Evolutionary conservation across 2,888 invertebrate genomes (phyloP), one percentile per base, ranked within the genome.

Genomic region (Pegoplata infirma): DNA sequence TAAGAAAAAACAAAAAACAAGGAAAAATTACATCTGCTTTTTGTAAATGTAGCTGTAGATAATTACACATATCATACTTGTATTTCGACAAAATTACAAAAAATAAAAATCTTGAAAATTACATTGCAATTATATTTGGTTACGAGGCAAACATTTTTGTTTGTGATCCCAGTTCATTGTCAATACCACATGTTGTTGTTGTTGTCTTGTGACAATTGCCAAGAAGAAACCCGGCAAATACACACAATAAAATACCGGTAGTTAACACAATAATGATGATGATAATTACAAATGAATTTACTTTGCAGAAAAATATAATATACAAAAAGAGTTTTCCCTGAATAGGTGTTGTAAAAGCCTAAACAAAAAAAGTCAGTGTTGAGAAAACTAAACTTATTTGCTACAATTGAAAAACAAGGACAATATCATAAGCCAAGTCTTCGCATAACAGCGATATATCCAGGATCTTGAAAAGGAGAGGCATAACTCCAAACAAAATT

Each of bases 111-210:
- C 67, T 77, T 63, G 56, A 12, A 12, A 6, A 32, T 32, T 32
- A 32, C 32, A 10, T 32, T 32, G 67, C 77, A 72, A 77, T 77
- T 77, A 77, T 68, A 67, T 68, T 51, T 44, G 49, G 49, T 76
- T 77, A 49, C 61, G 55, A 25, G 59, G 49, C 5, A 32, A 32
- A 77, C 71, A 76, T 66, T 71, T 76, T 25, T 67, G 21, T 63
- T 66, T 66, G 17, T 32, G 7, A 44, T 58, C 44, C 58, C 58
- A 68, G 63, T 68, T 68, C 72, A 77, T 49, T 77, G 77, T 77
- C 77, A 77, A 72, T 73, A 72, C 49, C 76, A 56, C 56, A 56
- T 16, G 19, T 56, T 28, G 63, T 40, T 64, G 56, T 59, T 61
- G 40, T 28, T 40, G 36, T 47, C 28, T 25, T 40, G 44, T 67